These are phyloP conservation scores for Craterocephalus amniculus DNA, from an alignment of 2,797 vertebrate species.

Conservation along the genomic window DNA sequence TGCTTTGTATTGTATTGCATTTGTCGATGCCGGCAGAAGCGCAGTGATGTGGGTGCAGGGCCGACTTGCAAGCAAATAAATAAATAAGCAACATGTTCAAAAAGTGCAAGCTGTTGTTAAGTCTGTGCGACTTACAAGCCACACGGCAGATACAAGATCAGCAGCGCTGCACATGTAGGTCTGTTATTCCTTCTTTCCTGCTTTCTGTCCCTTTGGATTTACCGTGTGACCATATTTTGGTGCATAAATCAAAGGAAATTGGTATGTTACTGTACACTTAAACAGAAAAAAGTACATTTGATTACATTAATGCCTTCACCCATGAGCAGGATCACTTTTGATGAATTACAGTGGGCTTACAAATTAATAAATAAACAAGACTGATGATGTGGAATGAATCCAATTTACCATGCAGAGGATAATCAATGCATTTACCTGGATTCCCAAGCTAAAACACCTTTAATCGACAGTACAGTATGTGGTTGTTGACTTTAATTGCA, in stretches of 20 bases:
- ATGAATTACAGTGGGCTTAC: conserved; percentile 64
- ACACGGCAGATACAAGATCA: conserved; percentile 16
- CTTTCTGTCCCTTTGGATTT: conserved; percentile 14
- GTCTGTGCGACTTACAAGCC: conserved; percentile 47
- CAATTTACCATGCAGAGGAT: conserved; percentile 78
- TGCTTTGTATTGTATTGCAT: conserved; percentile 70
- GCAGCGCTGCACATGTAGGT: conserved; percentile 33
- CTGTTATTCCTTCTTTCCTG: conserved; percentile 30
- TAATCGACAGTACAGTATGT: conserved; percentile 73
- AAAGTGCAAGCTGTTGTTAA: conserved; percentile 68
- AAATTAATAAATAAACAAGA: conserved; percentile 84
- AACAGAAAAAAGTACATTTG: conserved; percentile 51
- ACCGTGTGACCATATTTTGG: neutral
- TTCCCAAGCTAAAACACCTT: conserved; percentile 80
- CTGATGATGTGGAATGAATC: conserved; percentile 80
- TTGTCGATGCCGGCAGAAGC: conserved; percentile 69
- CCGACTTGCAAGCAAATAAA: conserved; percentile 69
- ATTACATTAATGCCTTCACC: conserved; percentile 41
- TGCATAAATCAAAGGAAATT: conserved; percentile 44
- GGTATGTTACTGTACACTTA: conserved; percentile 21
- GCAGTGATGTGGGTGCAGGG: conserved; percentile 45
- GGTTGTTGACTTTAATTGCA: conserved; percentile 84
- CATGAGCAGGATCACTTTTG: conserved; percentile 66
- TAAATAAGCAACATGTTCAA: conserved; percentile 66
- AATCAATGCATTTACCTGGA: conserved; percentile 84